These are phyloP conservation scores for Araneus ventricosus DNA, from an alignment of 1,140 invertebrate species.

Conservation along the genomic window DNA sequence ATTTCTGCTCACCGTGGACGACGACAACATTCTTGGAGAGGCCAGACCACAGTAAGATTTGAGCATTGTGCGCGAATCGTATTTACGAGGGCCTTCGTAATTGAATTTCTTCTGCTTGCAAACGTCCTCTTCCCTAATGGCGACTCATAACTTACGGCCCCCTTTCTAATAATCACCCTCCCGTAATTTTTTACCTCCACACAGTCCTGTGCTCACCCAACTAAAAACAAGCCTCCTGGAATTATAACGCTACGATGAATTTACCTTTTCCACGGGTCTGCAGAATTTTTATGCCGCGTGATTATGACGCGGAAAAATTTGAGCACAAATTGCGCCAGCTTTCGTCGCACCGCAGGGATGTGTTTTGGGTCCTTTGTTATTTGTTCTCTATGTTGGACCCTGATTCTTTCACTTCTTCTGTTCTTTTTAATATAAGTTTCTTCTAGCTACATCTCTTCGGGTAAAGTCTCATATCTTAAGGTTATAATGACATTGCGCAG, in stretches of 20 bases:
- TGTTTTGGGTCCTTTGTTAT: not conserved
- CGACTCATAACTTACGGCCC: constrained; percentile 52
- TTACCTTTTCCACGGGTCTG: constrained; percentile 53
- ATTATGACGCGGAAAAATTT: constrained; percentile 56
- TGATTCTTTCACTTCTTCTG: not conserved
- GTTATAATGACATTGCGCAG: not conserved
- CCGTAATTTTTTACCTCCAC: constrained; percentile 48
- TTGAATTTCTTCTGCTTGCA: constrained; percentile 64
- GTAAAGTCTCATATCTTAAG: not conserved
- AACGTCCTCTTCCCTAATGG: constrained; percentile 38
- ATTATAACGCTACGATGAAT: constrained; percentile 67
- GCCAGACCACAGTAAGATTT: constrained; percentile 40
- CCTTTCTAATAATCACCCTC: constrained; percentile 68
- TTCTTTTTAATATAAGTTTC: constrained; percentile 18
- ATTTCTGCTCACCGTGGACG: not conserved
- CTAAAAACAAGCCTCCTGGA: constrained; percentile 49
- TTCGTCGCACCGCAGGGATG: not conserved
- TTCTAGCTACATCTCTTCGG: not conserved
- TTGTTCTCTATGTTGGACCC: not conserved
- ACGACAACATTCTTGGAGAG: constrained; percentile 50
- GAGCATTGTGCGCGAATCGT: constrained; percentile 58
- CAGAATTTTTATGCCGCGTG: constrained; percentile 45
- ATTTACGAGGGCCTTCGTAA: constrained; percentile 59
- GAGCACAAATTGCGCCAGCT: not conserved
- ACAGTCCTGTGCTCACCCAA: not conserved